Base-by-base conservation (phyloP, 2,797 vertebrate species). In the Enteromius anoplus region DNA sequence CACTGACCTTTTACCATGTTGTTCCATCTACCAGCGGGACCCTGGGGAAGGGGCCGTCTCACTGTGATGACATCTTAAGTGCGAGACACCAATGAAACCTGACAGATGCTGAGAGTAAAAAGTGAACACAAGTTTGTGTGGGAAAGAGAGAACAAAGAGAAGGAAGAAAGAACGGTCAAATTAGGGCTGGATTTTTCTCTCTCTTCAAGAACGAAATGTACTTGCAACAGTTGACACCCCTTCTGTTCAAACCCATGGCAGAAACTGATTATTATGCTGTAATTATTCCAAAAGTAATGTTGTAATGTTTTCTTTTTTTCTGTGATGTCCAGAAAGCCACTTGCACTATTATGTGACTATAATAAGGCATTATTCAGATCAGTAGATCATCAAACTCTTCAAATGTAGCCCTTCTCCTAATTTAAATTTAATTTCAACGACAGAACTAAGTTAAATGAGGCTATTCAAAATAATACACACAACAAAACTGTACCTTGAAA, bases 1-100 rank as follows among this genome's bases (percentile, higher is more conserved):
- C 78, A 26, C 73, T 85, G 86, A 87, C 78, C 78, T 83, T 78
- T 81, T 64, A 82, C 62, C 55, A 80, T 26, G 85, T 86, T 42
- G 21, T 70, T 70, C 23, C 68, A 64, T 58, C 81, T 47, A 32
- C 45, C 45, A 58, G 77, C 71, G 29, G 71, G 26, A 71, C 64
- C 76, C 83, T 70, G 29, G 70, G 73, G 80, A 71, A 58, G 42
- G 21, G 65, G 32, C 45, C 29, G 72, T 71, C 81, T 69, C 70
- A n/a, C 58, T 4, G 64, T 75, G 76, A 79, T 72, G 77, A 77
- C 75, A 84, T 71, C 29, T 49, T 68, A 64, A 82, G 77, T 60
- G 53, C 12, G 53, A 76, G 72, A 78, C 75, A 51, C 58, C 77
- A 55, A 82, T 73, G 68, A 85, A 82, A 85, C 60, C 80, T 85